Conservation (phyloP, 2,888 invertebrate species). For the Drosophila atripex region DNA sequence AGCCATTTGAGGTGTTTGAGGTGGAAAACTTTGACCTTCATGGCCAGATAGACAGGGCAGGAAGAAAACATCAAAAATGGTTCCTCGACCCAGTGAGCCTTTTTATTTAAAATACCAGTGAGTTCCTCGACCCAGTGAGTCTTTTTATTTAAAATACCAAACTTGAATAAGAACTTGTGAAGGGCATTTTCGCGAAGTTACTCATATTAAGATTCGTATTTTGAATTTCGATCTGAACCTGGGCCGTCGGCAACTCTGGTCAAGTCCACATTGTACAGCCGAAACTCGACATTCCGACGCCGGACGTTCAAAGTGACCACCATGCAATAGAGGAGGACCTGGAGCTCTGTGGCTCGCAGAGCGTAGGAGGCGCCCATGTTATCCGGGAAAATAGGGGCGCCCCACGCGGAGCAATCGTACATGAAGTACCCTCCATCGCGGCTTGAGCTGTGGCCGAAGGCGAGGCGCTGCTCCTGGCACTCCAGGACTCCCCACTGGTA, state of each 20-base stretch:
- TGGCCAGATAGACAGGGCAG: no score
- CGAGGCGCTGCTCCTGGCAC: constrained; percentile 85
- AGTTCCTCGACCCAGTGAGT: neutral
- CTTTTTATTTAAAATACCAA: no score
- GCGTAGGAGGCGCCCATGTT: constrained; percentile 86
- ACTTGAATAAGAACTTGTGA: no score
- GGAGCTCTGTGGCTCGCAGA: constrained; percentile 86
- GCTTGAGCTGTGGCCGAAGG: constrained; percentile 84
- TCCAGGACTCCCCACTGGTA: constrained; percentile 85
- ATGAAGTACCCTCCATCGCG: constrained; percentile 86
- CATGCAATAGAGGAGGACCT: constrained; percentile 87
- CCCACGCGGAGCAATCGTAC: constrained; percentile 87
- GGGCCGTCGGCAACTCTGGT: constrained; percentile 11
- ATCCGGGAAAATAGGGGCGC: constrained; percentile 86
- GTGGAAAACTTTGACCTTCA: constrained; percentile 6
- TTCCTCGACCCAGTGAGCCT: neutral
- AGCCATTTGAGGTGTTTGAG: constrained; percentile 13
- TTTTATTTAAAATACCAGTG: no score
- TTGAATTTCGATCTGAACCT: neutral
- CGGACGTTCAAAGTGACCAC: constrained; percentile 86
- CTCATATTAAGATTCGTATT: neutral
- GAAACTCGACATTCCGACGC: constrained; percentile 85
- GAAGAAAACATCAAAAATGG: neutral
- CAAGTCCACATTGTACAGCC: constrained; percentile 82
- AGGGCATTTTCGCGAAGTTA: neutral